Percentiles rank a stretch among this genome's conserved stretches.
phyloP scores from a whole-genome alignment of 2,797 vertebrate species.

The Pangasius mekongensis region DNA sequence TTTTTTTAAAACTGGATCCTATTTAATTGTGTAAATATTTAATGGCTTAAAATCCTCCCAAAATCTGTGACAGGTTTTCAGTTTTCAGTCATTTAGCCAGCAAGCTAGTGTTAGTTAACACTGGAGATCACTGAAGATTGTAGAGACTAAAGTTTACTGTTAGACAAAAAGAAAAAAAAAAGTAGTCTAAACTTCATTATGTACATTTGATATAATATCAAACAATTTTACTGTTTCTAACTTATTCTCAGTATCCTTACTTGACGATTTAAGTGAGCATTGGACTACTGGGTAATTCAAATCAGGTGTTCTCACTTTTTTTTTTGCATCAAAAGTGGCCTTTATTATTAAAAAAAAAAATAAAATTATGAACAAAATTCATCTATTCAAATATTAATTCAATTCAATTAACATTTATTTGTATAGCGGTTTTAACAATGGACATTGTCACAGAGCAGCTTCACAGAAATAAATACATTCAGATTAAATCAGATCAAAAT shows the following conservation, averaged over 20 bases:
- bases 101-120: neutral
- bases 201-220: neutral
- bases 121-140: neutral
- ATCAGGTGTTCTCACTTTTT: too few relatives aligned
- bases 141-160: neutral
- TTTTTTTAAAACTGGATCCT: neutral
- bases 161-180: neutral
- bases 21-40: neutral
- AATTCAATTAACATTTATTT: too few relatives aligned
- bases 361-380: neutral
- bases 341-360: neutral
- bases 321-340: too few relatives aligned
- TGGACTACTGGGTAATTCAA: neutral
- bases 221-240: neutral
- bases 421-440: too few relatives aligned
- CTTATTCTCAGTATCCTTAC: neutral
- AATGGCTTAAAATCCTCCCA: neutral
- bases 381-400: neutral
- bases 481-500: too few relatives aligned
- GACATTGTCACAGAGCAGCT: too few relatives aligned
- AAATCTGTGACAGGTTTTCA: neutral
- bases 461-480: too few relatives aligned
- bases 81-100: neutral
- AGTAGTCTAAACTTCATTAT: neutral
- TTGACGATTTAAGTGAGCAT: neutral